Conservation (phyloP, 2,888 invertebrate species). For the Aleiodes testaceus region DNA sequence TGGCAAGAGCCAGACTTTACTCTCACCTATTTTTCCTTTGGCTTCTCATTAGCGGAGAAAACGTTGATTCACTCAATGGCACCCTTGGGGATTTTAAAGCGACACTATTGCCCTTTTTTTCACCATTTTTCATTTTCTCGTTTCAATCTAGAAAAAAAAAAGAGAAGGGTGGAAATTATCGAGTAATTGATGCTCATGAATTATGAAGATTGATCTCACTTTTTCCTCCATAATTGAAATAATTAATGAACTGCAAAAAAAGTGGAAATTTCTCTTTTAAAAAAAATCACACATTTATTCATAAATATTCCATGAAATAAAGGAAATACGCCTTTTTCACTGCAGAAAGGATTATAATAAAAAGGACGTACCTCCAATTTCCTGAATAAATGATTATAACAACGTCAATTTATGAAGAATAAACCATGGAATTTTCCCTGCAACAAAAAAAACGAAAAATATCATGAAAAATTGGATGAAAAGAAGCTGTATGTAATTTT, state of each 20-base stretch:
- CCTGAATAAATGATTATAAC: too few species aligned
- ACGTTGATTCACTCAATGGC: conserved; percentile 26
- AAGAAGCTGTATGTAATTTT: conserved; percentile 1
- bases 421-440: too few species aligned
- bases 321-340: too few species aligned
- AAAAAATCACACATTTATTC: too few species aligned
- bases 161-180: background rate
- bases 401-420: too few species aligned
- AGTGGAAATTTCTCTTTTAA: too few species aligned
- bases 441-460: background rate
- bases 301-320: too few species aligned
- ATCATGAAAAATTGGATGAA: background rate
- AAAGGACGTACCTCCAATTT: too few species aligned
- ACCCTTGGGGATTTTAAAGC: conserved; percentile 8
- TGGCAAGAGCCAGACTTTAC: background rate
- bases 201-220: background rate
- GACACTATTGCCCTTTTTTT: conserved; percentile 2
- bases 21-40: background rate
- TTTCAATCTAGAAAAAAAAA: too few species aligned
- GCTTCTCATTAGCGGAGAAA: background rate
- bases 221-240: background rate
- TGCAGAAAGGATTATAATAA: too few species aligned
- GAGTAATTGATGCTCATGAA: background rate
- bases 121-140: too few species aligned
- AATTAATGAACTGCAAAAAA: too few species aligned